A percentile compares a stretch with the other conserved stretches of the same genome.
Conservation (phyloP, 2,888 invertebrate species). For the Prosopocoilus inquinatus region DNA sequence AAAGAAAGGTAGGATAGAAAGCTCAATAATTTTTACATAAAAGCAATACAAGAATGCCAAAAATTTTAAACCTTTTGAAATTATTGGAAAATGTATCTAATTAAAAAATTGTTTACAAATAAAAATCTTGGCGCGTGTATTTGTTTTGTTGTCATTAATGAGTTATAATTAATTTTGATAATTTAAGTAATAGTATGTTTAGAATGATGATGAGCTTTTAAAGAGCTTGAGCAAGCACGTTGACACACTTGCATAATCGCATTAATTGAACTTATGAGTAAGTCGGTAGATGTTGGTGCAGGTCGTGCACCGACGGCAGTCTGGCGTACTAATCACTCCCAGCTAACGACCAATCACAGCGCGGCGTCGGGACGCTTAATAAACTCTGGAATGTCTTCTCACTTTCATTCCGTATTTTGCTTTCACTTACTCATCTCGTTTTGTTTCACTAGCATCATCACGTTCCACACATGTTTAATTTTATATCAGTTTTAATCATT, state of each 20-base stretch:
- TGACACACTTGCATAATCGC: conserved; percentile 29
- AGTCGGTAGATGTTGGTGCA: conserved; percentile 39
- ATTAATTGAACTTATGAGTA: conserved; percentile 39
- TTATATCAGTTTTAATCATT: too few species aligned
- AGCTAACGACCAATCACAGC: conserved; percentile 37
- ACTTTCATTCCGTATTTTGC: conserved; percentile 31
- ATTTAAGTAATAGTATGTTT: not conserved
- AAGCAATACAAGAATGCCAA: not conserved
- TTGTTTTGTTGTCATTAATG: not conserved
- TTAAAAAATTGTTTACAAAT: not conserved
- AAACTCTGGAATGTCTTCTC: conserved; percentile 38
- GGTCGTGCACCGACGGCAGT: conserved; percentile 38
- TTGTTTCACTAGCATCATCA: not conserved
- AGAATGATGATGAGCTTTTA: not conserved
- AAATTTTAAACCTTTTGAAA: too few species aligned
- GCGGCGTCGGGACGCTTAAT: conserved; percentile 37
- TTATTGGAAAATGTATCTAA: too few species aligned
- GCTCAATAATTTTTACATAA: not conserved
- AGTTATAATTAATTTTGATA: not conserved
- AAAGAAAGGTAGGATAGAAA: conserved; percentile 4
- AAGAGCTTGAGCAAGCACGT: conserved; percentile 1
- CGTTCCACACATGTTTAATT: too few species aligned
- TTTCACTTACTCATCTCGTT: conserved; percentile 9
- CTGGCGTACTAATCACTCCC: conserved; percentile 36
- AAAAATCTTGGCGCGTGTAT: not conserved